Base-by-base conservation (phyloP, 92 coral and sea anemone genomes). In the Phenganax subtilis region DNA sequence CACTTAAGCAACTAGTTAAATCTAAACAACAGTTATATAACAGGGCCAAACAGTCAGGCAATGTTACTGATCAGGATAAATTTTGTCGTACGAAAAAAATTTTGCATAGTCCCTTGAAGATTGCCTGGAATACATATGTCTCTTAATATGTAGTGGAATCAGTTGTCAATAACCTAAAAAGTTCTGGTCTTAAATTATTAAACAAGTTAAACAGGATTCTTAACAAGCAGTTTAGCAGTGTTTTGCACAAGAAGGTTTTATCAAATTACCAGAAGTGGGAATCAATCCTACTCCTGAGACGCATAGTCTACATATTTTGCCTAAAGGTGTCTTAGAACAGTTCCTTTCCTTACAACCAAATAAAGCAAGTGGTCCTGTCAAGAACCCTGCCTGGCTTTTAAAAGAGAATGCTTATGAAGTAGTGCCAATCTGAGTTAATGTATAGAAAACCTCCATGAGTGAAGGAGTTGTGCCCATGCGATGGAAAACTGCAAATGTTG, bases 181-280 rank as follows among this genome's bases (percentile, higher is more conserved):
- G 51, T 77, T 77, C 17, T 77, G 82, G 82, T 7, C 57, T 59
- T 77, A 77, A 4, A 16, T 77, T 31, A 77, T 60, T 57, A 77
- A 77, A 61, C 44, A 60, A 61, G 51, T 61, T 51, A 83, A 83
- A 83, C 71, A 72, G 47, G 51, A 72, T 84, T 57, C 74, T 87
- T 29, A 87, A 67, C 31, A 55, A 83, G 31, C 55, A 77, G 12
- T 87, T 87, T 30, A 84, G 75, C 11, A 57, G 80, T 16, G 85
- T 72, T 87, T 79, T 62, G 87, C 89, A 1, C 52, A 63, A 54
- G 89, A 90, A 87, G 83, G 83, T 65, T 63, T 71, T 12, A 73
- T 52, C 63, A 74, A 80, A 57, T 14, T 80, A 12, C 92, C 81
- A 14, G 59, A 7, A 7, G 27, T 57, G 29, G 64, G 51, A 28